Percentiles rank a stretch among this genome's conserved stretches.
Evolutionary conservation across 2,888 invertebrate genomes (phyloP).

Genomic region (Autographa pulchrina): DNA sequence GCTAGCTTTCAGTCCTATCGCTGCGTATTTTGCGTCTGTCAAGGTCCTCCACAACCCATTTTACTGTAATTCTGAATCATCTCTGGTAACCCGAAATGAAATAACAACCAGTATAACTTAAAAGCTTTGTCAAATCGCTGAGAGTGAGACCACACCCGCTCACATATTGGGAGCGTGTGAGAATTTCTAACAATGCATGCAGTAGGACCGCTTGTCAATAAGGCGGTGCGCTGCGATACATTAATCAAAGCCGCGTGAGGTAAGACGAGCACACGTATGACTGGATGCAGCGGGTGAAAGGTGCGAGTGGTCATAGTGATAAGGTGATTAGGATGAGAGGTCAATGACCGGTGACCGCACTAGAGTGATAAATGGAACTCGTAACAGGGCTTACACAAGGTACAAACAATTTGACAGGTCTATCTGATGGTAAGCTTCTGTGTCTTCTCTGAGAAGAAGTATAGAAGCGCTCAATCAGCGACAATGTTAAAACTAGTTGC

Average conservation of each 20-base stretch:
- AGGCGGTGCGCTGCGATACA: conserved; percentile 52
- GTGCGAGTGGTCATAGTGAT: conserved; percentile 25
- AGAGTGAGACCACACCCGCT: conserved; percentile 10
- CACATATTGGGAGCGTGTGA: conserved; percentile 58
- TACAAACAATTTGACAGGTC: no score
- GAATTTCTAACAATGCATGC: conserved; percentile 58
- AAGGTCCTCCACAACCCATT: no score
- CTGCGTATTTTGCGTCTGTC: no score
- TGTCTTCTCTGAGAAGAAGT: background rate
- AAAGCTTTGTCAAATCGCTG: conserved; percentile 9
- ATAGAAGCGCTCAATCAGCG: background rate
- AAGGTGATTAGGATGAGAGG: background rate
- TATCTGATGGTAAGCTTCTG: background rate
- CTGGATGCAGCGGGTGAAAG: conserved; percentile 47
- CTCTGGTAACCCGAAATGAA: background rate
- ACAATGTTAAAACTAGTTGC: background rate
- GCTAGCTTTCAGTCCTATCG: no score
- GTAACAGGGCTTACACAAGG: background rate
- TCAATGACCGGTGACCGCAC: conserved; percentile 1
- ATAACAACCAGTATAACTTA: background rate
- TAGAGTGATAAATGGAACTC: background rate
- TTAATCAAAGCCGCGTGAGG: conserved; percentile 58
- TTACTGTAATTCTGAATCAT: no score
- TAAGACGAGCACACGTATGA: conserved; percentile 37
- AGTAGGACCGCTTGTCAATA: conserved; percentile 62